Conservation (phyloP, 1,140 invertebrate species). For the Parapsyche elsis region DNA sequence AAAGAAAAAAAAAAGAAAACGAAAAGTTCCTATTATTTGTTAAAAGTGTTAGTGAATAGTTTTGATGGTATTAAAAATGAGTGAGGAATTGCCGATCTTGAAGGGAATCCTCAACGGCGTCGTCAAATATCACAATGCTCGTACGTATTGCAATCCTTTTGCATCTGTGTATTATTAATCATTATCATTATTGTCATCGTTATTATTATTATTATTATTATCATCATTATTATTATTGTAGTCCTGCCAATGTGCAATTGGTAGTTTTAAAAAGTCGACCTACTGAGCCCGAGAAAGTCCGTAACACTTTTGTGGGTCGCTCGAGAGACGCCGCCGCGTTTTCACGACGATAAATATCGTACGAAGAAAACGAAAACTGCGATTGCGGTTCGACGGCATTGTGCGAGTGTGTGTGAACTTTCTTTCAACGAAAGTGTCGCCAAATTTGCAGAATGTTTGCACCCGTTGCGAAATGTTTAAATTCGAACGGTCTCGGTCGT, state of each 20-base stretch:
- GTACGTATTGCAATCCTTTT: constrained; percentile 74
- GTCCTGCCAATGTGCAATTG: no score
- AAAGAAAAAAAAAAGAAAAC: no score
- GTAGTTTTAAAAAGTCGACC: neutral
- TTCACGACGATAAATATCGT: neutral
- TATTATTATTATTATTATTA: no score
- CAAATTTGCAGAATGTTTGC: no score
- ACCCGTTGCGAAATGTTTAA: no score
- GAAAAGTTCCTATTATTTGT: neutral
- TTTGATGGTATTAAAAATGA: constrained; percentile 74
- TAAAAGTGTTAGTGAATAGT: constrained; percentile 44
- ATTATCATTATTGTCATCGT: no score
- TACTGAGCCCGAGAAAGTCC: constrained; percentile 10
- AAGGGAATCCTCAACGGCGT: constrained; percentile 89
- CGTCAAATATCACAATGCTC: constrained; percentile 89
- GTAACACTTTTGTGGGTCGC: neutral
- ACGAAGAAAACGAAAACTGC: neutral
- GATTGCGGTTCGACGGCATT: no score
- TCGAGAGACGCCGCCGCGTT: neutral
- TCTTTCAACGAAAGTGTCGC: no score
- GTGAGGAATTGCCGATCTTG: constrained; percentile 86
- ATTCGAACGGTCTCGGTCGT: no score
- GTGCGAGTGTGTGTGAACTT: no score
- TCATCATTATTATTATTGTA: no score
- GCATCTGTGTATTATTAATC: neutral